Evolutionary conservation across 2,113 vertebrate species (phyloP).

Genomic region (Microcebus tavaratra): DNA sequence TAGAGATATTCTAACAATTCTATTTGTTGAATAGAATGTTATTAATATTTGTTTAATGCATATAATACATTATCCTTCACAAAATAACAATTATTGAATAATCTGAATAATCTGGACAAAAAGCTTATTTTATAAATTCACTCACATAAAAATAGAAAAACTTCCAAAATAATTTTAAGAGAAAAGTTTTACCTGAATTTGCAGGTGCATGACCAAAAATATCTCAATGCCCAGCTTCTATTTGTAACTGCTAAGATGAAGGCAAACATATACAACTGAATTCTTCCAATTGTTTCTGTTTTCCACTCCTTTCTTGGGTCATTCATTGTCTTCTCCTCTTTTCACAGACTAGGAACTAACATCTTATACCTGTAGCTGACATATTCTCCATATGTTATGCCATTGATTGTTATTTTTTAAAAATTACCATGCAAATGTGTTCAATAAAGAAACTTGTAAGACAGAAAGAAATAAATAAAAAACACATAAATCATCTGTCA

Average conservation of each 20-base stretch:
- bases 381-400: not conserved
- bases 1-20: not conserved
- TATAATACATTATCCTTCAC: not conserved
- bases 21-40: not conserved
- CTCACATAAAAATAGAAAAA: conserved; percentile 13
- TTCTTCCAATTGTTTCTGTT: not conserved
- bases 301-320: not conserved
- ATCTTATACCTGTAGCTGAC: not conserved
- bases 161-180: conserved; percentile 5
- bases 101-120: not conserved
- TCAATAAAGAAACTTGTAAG: conserved; percentile 29
- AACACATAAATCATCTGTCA: conserved; percentile 38
- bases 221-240: not conserved
- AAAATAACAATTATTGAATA: not conserved
- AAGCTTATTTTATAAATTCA: not conserved
- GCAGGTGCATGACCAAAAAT: conserved; percentile 44
- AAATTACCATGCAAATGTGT: not conserved
- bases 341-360: not conserved
- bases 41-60: not conserved
- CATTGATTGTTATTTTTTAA: conserved; percentile 5
- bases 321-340: not conserved
- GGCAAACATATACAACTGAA: not conserved
- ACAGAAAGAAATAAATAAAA: conserved; percentile 12
- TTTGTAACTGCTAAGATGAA: conserved; percentile 10
- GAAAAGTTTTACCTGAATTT: conserved; percentile 5